Percentiles rank a stretch among this genome's conserved stretches.
Evolutionary conservation across 2,113 vertebrate genomes (phyloP).

Genomic region (Fulica atra): DNA sequence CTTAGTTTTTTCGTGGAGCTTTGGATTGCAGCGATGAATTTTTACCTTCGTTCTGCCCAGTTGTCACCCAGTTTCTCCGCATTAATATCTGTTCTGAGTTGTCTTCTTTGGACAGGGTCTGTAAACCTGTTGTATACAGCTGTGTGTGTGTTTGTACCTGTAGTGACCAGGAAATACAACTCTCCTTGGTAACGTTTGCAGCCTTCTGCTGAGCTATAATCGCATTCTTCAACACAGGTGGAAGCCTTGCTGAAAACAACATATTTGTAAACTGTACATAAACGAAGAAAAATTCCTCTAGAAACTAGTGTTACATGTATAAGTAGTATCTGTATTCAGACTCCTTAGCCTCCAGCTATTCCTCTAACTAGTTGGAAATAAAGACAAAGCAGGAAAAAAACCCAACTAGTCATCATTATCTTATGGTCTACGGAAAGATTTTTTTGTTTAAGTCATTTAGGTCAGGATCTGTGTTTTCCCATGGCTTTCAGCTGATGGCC

Average conservation of each 20-base stretch:
- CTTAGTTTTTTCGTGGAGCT: neutral
- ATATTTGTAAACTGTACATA: neutral
- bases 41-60: rapidly evolving
- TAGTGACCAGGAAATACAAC: neutral
- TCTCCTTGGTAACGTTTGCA: neutral
- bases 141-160: neutral
- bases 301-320: neutral
- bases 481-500: neutral
- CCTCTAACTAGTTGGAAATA: neutral
- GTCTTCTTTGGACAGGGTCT: neutral
- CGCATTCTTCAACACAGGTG: neutral
- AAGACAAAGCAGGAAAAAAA: neutral
- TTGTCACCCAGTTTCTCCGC: neutral
- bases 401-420: neutral
- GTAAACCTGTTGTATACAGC: neutral
- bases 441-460: neutral
- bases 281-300: neutral
- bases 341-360: neutral
- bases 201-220: neutral
- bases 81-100: neutral
- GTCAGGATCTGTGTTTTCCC: neutral
- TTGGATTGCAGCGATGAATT: neutral
- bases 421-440: neutral
- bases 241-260: neutral
- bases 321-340: neutral